Conservation (phyloP, 1,140 invertebrate species). For the Zophobas morio region DNA sequence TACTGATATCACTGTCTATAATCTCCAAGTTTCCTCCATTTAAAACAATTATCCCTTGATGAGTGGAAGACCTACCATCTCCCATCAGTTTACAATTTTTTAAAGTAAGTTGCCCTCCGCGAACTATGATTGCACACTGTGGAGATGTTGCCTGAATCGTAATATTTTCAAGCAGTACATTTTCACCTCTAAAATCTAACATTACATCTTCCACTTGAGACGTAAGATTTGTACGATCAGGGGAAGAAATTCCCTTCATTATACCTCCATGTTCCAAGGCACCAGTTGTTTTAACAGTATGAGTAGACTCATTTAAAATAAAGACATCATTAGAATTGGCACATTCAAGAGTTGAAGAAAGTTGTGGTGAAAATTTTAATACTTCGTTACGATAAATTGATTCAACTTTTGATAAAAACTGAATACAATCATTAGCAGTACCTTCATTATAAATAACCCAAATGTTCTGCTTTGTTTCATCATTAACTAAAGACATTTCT, state of each 20-base stretch:
- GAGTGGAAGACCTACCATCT: constrained; percentile 64
- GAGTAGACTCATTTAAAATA: constrained; percentile 68
- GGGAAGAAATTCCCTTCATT: constrained; percentile 67
- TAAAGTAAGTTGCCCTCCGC: constrained; percentile 64
- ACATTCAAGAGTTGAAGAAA: constrained; percentile 69
- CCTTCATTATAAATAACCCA: constrained; percentile 71
- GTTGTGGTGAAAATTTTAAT: constrained; percentile 65
- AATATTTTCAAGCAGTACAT: constrained; percentile 67
- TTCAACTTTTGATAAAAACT: constrained; percentile 67
- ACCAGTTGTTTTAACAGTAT: constrained; percentile 66
- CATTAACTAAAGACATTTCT: constrained; percentile 52
- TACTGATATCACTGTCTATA: constrained; percentile 64
- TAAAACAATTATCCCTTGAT: constrained; percentile 68
- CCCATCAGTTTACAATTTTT: constrained; percentile 67
- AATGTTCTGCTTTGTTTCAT: constrained; percentile 58
- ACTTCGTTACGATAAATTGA: constrained; percentile 64
- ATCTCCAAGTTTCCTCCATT: constrained; percentile 62
- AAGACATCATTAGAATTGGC: constrained; percentile 68
- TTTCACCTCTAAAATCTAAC: constrained; percentile 66
- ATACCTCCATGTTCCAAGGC: constrained; percentile 70
- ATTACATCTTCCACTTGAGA: constrained; percentile 67
- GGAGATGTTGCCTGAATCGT: constrained; percentile 66
- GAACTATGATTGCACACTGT: constrained; percentile 67
- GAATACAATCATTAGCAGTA: constrained; percentile 68
- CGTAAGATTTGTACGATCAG: constrained; percentile 62